Percentiles rank a stretch among this genome's conserved stretches.
Conservation (phyloP, 2,888 invertebrate species). For the Iphiclides podalirius region DNA sequence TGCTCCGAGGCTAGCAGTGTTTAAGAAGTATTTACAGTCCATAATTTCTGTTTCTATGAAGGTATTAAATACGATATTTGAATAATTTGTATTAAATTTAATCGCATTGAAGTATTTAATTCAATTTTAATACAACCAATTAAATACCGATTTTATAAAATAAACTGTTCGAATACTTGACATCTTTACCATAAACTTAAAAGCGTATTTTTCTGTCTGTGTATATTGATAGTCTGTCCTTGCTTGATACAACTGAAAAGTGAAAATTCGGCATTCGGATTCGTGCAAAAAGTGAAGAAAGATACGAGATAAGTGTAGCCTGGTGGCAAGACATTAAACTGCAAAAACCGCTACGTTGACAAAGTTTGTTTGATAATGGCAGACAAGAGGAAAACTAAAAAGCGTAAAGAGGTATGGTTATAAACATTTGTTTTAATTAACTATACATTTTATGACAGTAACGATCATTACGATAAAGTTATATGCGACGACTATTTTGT, state of each 20-base stretch:
- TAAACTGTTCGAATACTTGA: too few relatives aligned
- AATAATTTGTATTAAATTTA: too few relatives aligned
- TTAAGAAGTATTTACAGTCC: too few relatives aligned
- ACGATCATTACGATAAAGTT: slow-evolving; percentile 8
- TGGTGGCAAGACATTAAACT: slow-evolving; percentile 19
- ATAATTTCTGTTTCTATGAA: too few relatives aligned
- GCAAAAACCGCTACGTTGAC: slow-evolving; percentile 52
- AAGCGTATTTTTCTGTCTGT: slow-evolving; percentile 7
- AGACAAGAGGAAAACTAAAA: slow-evolving; percentile 74
- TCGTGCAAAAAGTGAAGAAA: slow-evolving; percentile 25
- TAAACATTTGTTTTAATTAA: background rate
- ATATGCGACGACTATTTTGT: too few relatives aligned
- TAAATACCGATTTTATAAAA: too few relatives aligned
- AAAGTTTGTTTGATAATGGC: slow-evolving; percentile 62
- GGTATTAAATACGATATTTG: too few relatives aligned
- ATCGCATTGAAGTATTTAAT: too few relatives aligned
- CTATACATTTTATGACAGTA: background rate
- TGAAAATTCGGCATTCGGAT: slow-evolving; percentile 19
- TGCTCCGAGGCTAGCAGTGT: too few relatives aligned
- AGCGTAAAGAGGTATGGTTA: slow-evolving; percentile 70
- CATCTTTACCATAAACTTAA: too few relatives aligned
- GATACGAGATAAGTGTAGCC: slow-evolving; percentile 21
- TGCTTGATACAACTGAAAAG: too few relatives aligned
- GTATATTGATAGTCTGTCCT: slow-evolving; percentile 13
- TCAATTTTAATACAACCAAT: too few relatives aligned